phyloP scores from a whole-genome alignment of 2,113 vertebrate species.

The Notarius lentiginosus region DNA sequence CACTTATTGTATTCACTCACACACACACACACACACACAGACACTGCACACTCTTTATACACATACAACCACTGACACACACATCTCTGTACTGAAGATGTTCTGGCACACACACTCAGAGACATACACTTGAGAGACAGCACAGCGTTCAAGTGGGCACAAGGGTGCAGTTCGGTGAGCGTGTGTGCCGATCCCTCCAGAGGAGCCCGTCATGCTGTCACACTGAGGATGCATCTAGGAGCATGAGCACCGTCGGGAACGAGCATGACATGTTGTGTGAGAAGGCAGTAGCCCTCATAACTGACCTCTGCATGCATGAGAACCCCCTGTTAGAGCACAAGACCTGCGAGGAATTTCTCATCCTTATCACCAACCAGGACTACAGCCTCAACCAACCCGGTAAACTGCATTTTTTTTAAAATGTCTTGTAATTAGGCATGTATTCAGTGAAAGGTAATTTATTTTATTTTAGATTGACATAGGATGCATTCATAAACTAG shows the following conservation, averaged over 20 bases:
- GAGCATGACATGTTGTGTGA: conserved; percentile 79
- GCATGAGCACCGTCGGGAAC: conserved; percentile 75
- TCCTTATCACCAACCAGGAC: conserved; percentile 66
- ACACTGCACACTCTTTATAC: conserved; percentile 14
- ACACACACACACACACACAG: conserved; percentile 22
- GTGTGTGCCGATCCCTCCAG: conserved; percentile 58
- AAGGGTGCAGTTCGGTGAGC: conserved; percentile 44
- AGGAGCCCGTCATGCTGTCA: conserved; percentile 63
- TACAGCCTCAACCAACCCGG: conserved; percentile 62
- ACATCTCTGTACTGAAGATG: conserved; percentile 24
- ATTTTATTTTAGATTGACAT: not conserved
- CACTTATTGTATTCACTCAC: conserved; percentile 34
- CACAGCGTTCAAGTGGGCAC: conserved; percentile 32
- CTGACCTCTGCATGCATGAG: conserved; percentile 78
- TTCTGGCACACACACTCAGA: conserved; percentile 26
- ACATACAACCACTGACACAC: conserved; percentile 12
- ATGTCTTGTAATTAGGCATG: not conserved
- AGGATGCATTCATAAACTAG: not conserved
- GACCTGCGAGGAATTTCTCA: conserved; percentile 76
- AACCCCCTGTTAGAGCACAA: conserved; percentile 69
- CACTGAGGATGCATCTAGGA: conserved; percentile 72
- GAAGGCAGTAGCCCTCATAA: conserved; percentile 76
- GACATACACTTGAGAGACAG: conserved; percentile 48
- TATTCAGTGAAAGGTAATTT: conserved; percentile 14
- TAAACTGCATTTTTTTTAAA: conserved; percentile 53